Evolutionary conservation across 1,140 invertebrate genomes (phyloP).

Genomic region (Plectrocnemia conspersa): DNA sequence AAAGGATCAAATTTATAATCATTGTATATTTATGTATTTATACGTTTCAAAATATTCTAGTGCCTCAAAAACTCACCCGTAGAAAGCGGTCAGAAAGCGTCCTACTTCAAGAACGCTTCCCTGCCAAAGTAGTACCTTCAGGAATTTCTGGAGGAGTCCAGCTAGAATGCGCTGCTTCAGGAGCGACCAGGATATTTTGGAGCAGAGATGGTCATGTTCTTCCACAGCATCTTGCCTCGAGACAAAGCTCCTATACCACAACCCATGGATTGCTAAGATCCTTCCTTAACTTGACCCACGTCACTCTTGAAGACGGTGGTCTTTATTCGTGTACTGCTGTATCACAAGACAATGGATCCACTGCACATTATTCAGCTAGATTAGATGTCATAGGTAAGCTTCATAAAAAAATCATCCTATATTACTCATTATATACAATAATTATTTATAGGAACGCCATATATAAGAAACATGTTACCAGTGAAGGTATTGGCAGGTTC

Average conservation of each 20-base stretch:
- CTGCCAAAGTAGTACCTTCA: constrained; percentile 13
- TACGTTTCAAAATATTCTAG: too few species aligned
- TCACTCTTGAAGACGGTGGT: constrained; percentile 25
- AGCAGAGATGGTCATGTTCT: constrained; percentile 19
- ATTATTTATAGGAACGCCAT: constrained; percentile 65
- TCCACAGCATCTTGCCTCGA: constrained; percentile 7
- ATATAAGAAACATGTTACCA: constrained; percentile 72
- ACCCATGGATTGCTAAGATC: constrained; percentile 6
- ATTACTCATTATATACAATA: neutral
- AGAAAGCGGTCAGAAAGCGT: neutral
- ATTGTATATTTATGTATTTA: too few species aligned
- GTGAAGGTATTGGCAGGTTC: constrained; percentile 77
- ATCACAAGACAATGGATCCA: constrained; percentile 11
- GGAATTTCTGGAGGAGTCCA: constrained; percentile 7
- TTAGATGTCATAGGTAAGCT: constrained; percentile 29
- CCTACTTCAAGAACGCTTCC: constrained; percentile 20
- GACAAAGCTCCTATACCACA: neutral
- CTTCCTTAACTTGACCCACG: constrained; percentile 18
- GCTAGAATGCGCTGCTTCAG: constrained; percentile 23
- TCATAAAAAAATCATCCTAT: neutral
- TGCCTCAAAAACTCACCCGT: too few species aligned
- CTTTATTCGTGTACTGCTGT: constrained; percentile 27
- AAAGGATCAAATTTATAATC: too few species aligned
- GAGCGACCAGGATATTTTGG: constrained; percentile 21
- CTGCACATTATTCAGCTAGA: constrained; percentile 22